Evolutionary conservation across 2,113 vertebrate species (phyloP).

Genomic region (Mastomys coucha): DNA sequence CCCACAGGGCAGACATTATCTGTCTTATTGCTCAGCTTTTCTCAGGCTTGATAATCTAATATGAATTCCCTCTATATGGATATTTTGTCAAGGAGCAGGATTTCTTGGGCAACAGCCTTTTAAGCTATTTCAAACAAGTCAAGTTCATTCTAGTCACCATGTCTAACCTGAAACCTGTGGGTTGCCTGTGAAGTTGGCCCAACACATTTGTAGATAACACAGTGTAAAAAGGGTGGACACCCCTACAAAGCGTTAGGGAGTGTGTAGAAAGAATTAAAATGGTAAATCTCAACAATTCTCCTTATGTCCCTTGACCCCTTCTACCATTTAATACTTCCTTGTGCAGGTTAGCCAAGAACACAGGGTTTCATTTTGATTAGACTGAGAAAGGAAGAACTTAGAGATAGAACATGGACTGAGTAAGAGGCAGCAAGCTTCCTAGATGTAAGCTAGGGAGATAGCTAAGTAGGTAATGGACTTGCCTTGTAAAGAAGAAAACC

Average conservation of each 20-base stretch:
- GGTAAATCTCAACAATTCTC: background rate
- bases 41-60: background rate
- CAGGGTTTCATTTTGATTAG: slow-evolving; percentile 11
- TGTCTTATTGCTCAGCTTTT: background rate
- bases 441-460: background rate
- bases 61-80: background rate
- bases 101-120: background rate
- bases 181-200: too few species aligned
- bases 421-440: background rate
- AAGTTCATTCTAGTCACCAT: background rate
- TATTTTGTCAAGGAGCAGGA: background rate
- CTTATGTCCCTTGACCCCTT: background rate
- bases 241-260: background rate
- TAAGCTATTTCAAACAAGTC: background rate
- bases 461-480: background rate
- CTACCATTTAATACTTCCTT: background rate
- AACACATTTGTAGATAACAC: background rate
- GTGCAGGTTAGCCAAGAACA: background rate
- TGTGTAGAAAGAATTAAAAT: background rate
- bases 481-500: background rate
- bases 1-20: background rate
- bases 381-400: background rate
- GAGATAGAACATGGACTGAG: background rate
- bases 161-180: background rate
- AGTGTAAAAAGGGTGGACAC: background rate